Base-by-base conservation (phyloP, 2,113 vertebrate species). In the Strix aluco region DNA sequence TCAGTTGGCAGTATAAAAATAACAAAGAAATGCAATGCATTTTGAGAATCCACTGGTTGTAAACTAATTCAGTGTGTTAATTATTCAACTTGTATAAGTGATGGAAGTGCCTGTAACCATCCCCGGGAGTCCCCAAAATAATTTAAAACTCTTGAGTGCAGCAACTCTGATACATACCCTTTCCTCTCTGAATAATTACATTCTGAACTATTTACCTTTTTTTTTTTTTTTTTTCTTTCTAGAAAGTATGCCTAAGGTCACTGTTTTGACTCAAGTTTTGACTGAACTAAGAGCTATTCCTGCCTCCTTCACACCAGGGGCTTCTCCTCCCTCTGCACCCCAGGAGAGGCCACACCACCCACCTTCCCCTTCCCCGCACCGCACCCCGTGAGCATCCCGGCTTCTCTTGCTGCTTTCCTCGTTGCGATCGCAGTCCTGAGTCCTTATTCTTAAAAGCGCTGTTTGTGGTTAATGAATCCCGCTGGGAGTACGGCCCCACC, bases 401-500 rank as follows among this genome's bases (percentile, higher is more conserved):
- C 52, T 46, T 6, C 52, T 18, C 29, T 3, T 1, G 3, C 26
- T 4, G 38, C 32, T 42, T 7, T 14, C 8, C 29, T 10, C 36
- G 0, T 14, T 4, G 20, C 26, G 10, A 3, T 3, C 15, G 7
- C 77, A 5, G 15, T 2, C 77, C 71, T 1, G 7, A 11, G 27
- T 1, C 21, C 1, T 13, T 44, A 10, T 6, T 4, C 25, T 15
- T 38, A 16, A 12, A 46, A 34, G 34, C 32, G 18, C 18, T 17
- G 7, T 5, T 10, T 3, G 46, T 2, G 12, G 6, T 5, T 13
- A 46, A 46, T 46, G 16, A 46, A 46, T 46, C 44, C 44, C 44
- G 17, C 44, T 2, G 27, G 1, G 7, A 9, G 2, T 1, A 1
- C 15, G 2, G 1, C 0, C 13, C 44, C 9, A 1, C 10, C 27